These are phyloP conservation scores for Drosophila melanica DNA, from an alignment of 1,140 invertebrate species.

Conservation along the genomic window DNA sequence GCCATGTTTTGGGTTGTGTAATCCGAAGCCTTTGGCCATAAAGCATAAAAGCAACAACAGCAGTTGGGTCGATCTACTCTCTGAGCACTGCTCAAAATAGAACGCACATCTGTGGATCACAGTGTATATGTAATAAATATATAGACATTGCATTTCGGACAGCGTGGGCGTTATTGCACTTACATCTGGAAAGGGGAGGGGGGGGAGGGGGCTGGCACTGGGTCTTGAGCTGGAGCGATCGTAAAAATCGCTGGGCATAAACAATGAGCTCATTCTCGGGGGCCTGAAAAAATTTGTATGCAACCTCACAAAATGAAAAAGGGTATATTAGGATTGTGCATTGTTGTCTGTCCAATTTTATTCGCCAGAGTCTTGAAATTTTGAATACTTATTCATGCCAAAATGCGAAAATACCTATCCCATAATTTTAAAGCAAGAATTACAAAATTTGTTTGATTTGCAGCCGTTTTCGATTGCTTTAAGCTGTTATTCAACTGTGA, in stretches of 20 bases:
- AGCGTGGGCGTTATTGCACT: slow-evolving; percentile 17
- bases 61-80: slow-evolving; percentile 6
- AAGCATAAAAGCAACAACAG: slow-evolving; percentile 26
- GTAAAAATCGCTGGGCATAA: slow-evolving; percentile 50
- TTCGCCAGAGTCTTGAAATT: too few relatives aligned
- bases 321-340: too few relatives aligned
- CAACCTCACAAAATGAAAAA: too few relatives aligned
- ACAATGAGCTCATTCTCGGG: slow-evolving; percentile 40
- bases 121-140: slow-evolving; percentile 17
- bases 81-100: slow-evolving; percentile 14
- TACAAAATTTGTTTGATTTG: too few relatives aligned
- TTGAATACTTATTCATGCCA: too few relatives aligned
- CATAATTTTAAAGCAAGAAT: too few relatives aligned
- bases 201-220: not conserved
- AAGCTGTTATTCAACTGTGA: too few relatives aligned
- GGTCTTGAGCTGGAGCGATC: slow-evolving; percentile 20
- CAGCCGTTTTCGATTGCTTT: too few relatives aligned
- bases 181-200: not conserved
- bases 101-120: not conserved
- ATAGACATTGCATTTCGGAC: slow-evolving; percentile 17
- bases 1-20: slow-evolving; percentile 48
- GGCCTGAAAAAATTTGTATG: not conserved
- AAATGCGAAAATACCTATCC: too few relatives aligned
- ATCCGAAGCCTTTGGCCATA: slow-evolving; percentile 65
- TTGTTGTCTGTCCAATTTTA: too few relatives aligned